Evolutionary conservation across 2,797 vertebrate species (phyloP), one percentile per base, ranked within the genome.

Genomic region (Gallinago stenura): DNA sequence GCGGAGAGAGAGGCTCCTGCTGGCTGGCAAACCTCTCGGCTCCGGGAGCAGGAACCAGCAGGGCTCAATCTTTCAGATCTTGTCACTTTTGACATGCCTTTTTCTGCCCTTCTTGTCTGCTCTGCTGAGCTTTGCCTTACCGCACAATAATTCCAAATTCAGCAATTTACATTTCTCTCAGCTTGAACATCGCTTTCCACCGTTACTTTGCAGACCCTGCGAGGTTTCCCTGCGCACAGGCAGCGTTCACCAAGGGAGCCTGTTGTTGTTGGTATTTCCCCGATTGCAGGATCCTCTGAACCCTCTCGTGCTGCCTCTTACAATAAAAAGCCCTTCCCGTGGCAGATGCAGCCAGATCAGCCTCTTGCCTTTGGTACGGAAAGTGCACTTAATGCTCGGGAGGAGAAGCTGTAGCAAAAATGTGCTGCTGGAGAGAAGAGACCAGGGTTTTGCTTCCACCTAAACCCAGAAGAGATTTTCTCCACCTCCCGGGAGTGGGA

Each of bases 151-250:
- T 83, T 95, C 89, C 81, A 64, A 83, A 43, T 93, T 82, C 73
- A 93, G 76, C 66, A 68, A 90, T 92, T 93, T 94, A 66, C 14
- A 2, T 95, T 96, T 89, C 87, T 97, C 62, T 93, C 82, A 87
- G 89, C 91, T 93, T 87, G 94, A 97, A 51, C 85, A 75, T 31
- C 80, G 87, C 51, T 90, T 51, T 70, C 60, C 9, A 10, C 65
- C 73, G 72, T 89, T 82, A 50, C 90, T 93, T 81, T 92, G 80
- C 45, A 73, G 92, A 89, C 76, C 57, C 87, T 82, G 12, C 2
- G 39, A 91, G 91, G 94, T 89, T 62, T 93, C 22, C 0, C 93
- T 92, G 28, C 14, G 77, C 41, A 24, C 71, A 65, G 94, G 93
- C 93, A 83, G 79, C 45, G 92, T 85, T 88, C 85, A 35, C 90